phyloP scores from a whole-genome alignment of 2,888 invertebrate species.

The Cantharis rustica region DNA sequence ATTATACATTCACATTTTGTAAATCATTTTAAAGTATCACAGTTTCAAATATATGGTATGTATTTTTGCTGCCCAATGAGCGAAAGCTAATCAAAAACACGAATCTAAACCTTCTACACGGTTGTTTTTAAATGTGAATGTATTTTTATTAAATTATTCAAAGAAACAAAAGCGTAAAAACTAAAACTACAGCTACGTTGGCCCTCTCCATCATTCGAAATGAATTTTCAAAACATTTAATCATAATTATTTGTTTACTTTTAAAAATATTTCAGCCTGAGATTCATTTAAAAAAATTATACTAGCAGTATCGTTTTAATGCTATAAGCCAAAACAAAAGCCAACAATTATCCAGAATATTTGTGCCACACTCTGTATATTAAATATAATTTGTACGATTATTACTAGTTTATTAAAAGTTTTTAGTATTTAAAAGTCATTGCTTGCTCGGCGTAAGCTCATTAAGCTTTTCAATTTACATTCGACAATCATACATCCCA shows the following conservation, averaged over 20 bases:
- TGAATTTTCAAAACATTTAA: background rate
- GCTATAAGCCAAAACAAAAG: background rate
- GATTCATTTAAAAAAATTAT: conserved; percentile 2
- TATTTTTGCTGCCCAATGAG: background rate
- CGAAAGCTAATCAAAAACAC: background rate
- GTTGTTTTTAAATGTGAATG: conserved; percentile 6
- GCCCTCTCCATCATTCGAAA: background rate
- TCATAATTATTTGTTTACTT: background rate
- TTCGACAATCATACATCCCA: background rate
- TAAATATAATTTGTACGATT: conserved; percentile 5
- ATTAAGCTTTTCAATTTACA: background rate
- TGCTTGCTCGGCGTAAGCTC: background rate
- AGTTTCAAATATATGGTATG: conserved; percentile 6
- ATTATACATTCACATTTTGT: conserved; percentile 15
- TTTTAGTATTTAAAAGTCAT: background rate
- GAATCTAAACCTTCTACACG: background rate
- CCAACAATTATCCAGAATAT: background rate
- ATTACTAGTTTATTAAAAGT: background rate
- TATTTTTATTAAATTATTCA: conserved; percentile 3
- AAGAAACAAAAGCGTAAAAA: background rate
- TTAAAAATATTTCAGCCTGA: conserved; percentile 7
- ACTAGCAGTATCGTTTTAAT: background rate
- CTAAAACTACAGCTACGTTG: background rate
- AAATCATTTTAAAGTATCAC: conserved; percentile 14
- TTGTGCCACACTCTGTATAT: background rate